Base-by-base conservation (phyloP, 2,888 invertebrate genomes). In the Limnephilus lunatus region DNA sequence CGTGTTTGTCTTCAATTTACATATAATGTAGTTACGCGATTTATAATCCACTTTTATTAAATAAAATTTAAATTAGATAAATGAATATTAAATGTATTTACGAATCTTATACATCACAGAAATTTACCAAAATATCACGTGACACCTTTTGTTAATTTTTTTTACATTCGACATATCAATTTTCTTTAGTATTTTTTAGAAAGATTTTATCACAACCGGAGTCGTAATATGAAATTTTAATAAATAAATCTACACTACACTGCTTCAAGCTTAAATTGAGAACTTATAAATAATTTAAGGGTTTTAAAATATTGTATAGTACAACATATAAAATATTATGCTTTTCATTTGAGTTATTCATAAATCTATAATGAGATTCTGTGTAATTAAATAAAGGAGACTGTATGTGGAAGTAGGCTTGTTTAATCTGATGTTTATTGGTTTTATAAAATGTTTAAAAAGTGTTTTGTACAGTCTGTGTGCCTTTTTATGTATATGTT, bases 401-500 rank as follows among this genome's bases (percentile, higher is more conserved):
- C 68, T 68, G 68, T 68, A 68, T 68, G 68, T n/a, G 68, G 25
- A 25, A 68, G 68, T 68, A 68, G 68, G 68, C 68, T 68, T 68
- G 68, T 68, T 68, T 68, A 68, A 68, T 68, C 68, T 68, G 68
- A 68, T n/a, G 68, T 68, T 68, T 68, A 68, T 68, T 68, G 68
- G 68, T 68, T 68, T 68, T 68, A 68, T 92, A 85, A 93, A 92
- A 92, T 92, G 89, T 91, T 88, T 93, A 92, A 90, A 89, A 48
- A 92, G 91, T 90, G 90, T 93, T 92, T 93, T 93, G 93, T 93
- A 93, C 93, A 93, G 93, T 93, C 92, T 92, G 93, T 93, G 93
- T 93, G 93, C 93, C 93, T 93, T 93, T 93, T 90, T 93, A 93
- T 93, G 91, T 93, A 92, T 92, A 92, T 89, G 82, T 92, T 92